Evolutionary conservation across 1,140 invertebrate genomes (phyloP), one percentile per base, ranked within the genome.

Genomic region (Ruditapes philippinarum): DNA sequence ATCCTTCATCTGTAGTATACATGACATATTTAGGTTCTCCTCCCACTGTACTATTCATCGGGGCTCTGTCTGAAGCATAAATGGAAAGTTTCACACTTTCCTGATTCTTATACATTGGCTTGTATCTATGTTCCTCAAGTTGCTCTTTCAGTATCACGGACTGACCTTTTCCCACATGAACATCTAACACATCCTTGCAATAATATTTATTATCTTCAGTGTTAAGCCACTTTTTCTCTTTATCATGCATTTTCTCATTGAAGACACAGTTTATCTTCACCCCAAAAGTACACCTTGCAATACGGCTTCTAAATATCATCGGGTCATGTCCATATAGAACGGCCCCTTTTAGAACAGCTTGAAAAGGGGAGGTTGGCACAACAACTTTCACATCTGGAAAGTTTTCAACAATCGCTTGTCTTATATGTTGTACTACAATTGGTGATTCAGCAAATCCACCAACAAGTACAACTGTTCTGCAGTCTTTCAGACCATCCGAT

Each of bases 371-470:
- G 38, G 60, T 65, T 25, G 60, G 57, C 12, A 65, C 80, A 65
- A 62, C 33, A n/a, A 82, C 60, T 19, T 40, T 25, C n/a, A 42
- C 40, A 38, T 45, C 54, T 1, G 54, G n/a, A 19, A 38, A 82
- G n/a, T 45, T 49, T 82, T 82, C 25, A n/a, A n/a, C 14, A 4
- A 65, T 5, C 57, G 40, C 22, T 25, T 60, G 1, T 33, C 25
- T 60, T 19, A 82, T 40, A 4, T 82, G 57, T 28, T 82, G 33
- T 31, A 31, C n/a, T 14, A 62, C 80, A 33, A 82, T 65, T 19
- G 54, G 36, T 40, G 80, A 82, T 28, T 82, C 80, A 3, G 80
- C 54, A 65, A 82, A 82, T 62, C 80, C 80, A 62, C 80, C 80
- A 9, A 82, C 80, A 9, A 82, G 28, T 17, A 82, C 54, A 7